phyloP scores from a whole-genome alignment of 2,888 invertebrate genomes.

The Netelia fuscicornis region DNA sequence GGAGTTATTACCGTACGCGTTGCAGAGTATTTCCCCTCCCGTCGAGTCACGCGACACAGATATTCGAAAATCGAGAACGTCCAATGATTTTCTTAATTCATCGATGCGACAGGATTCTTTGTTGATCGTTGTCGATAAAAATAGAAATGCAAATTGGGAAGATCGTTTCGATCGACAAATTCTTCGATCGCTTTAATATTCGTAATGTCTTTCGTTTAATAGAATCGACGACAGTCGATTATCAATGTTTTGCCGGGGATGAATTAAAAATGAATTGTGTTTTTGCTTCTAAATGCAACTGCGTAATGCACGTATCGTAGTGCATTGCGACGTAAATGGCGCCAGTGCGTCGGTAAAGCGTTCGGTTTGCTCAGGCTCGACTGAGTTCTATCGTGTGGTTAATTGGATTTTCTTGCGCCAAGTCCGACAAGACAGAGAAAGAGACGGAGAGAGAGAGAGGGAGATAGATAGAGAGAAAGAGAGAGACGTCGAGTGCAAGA shows the following conservation, averaged over 20 bases:
- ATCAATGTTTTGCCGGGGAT: slow-evolving; percentile 5
- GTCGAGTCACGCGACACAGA: background rate
- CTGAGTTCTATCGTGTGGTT: slow-evolving; percentile 59
- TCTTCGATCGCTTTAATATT: background rate
- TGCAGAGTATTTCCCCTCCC: slow-evolving; percentile 28
- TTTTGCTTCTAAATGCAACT: slow-evolving; percentile 28
- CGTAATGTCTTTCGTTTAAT: background rate
- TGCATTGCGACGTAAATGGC: slow-evolving; percentile 57
- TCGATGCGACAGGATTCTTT: too few relatives aligned
- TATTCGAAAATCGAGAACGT: too few relatives aligned
- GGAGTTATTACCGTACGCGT: slow-evolving; percentile 29
- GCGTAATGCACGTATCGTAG: slow-evolving; percentile 18
- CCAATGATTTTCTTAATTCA: too few relatives aligned
- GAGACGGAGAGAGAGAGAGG: slow-evolving; percentile 27
- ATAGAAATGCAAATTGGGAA: background rate
- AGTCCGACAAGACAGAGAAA: slow-evolving; percentile 43
- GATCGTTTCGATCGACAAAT: background rate
- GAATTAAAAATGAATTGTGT: slow-evolving; percentile 9
- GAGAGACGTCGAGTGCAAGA: slow-evolving; percentile 27
- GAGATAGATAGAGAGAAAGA: slow-evolving; percentile 32
- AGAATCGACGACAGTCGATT: background rate
- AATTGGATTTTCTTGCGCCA: slow-evolving; percentile 68
- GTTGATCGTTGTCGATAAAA: background rate
- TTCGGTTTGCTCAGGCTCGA: slow-evolving; percentile 50
- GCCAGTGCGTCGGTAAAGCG: slow-evolving; percentile 55